Evolutionary conservation across 53 echinoderm and acorn worm species (phyloP), one percentile per base, ranked within the genome.

Genomic region (Crossaster papposus): DNA sequence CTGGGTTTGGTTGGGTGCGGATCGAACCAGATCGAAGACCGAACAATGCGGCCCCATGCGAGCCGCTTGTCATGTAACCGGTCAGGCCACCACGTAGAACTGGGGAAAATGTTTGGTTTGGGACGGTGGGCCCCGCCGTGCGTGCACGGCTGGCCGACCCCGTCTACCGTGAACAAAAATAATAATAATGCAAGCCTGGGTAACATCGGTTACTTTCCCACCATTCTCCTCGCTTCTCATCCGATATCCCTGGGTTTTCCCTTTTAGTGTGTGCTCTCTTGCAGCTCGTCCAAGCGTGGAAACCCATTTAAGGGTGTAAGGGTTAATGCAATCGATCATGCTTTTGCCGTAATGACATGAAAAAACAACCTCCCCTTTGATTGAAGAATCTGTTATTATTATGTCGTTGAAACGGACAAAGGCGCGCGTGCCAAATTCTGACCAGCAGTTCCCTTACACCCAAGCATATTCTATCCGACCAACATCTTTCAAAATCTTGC

Each of bases 11-110:
- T 51, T 36, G 65, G 37, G 74, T 54, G n/a, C n/a, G 54, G 74
- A 85, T 85, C 85, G 85, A 85, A 85, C 31, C 6, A 20, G 85
- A 85, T 85, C 85, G 55, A 85, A 73, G 31, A 32, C 13, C 24
- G 12, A 15, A 85, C 85, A 71, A 85, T 53, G 54, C 54, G 36
- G 85, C 30, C 44, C 65, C 50, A 38, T 83, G 51, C 70, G 26
- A 22, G 70, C 51, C 51, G 36, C 65, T 32, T 85, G 72, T 85
- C 44, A 71, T 18, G 11, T 9, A 51, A 31, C 85, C 72, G 51
- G 85, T n/a, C 31, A 33, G 44, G 85, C 85, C 85, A 85, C 85
- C 85, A 73, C 36, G 72, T 23, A 31, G 72, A 20, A 12, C 34
- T 10, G 72, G 75, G 24, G 24, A 34, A 36, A 17, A 13, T 74